Conservation (phyloP, 2,888 invertebrate species). For the Mythimna pallens region DNA sequence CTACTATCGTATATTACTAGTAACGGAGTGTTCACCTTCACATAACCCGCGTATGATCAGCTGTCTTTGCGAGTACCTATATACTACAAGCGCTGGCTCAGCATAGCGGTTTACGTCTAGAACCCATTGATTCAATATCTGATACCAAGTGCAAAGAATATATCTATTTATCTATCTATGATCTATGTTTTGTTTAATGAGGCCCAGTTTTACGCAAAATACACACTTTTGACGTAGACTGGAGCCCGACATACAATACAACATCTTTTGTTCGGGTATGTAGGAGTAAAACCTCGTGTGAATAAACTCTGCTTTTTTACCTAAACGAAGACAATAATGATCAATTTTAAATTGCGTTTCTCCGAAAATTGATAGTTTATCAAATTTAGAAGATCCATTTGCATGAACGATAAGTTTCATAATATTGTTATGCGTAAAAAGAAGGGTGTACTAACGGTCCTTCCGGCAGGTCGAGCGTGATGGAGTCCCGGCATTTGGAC, state of each 20-base stretch:
- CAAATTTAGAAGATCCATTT: not conserved
- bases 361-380: not conserved
- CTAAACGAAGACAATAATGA: not conserved
- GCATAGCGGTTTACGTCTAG: too few relatives aligned
- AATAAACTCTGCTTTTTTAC: not conserved
- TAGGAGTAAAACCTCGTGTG: not conserved
- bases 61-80: not conserved
- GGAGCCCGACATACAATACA: too few relatives aligned
- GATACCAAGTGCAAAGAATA: too few relatives aligned
- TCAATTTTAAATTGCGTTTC: not conserved
- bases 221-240: too few relatives aligned
- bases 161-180: too few relatives aligned
- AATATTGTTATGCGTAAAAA: not conserved
- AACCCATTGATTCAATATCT: conserved; percentile 3
- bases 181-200: not conserved
- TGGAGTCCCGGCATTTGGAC: conserved; percentile 92
- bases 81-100: not conserved
- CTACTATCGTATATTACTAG: not conserved
- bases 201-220: not conserved
- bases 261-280: not conserved
- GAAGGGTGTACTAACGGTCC: conserved; percentile 74
- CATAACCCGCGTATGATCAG: not conserved
- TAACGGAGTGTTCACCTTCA: conserved; percentile 14
- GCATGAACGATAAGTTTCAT: not conserved
- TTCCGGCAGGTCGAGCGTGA: conserved; percentile 95